Base-by-base conservation (phyloP, 30 jellyfish, hydroid and myxozoan species). In the Mastigias papua region DNA sequence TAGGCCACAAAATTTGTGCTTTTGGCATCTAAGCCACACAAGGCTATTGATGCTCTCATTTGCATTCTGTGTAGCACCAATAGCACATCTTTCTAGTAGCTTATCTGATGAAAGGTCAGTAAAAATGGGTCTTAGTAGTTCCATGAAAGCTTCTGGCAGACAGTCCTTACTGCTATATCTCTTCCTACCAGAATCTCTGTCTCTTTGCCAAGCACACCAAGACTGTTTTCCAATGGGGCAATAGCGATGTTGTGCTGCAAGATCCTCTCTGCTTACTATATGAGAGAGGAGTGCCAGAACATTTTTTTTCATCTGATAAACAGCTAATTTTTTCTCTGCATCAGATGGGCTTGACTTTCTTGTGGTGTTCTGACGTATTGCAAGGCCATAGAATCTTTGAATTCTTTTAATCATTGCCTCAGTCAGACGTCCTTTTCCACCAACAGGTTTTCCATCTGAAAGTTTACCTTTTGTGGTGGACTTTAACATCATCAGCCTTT, bases 21-120 rank as follows among this genome's bases (percentile, higher is more conserved):
- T 75, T 75, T 78, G 79, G 74, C 73, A 75, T 37, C 87, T 27
- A 1, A 5, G n/a, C 87, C 87, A 48, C 3, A 75, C 87, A 30
- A 75, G 28, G 23, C 74, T 46, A 27, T 75, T 75, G 37, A 75
- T 37, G 46, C 87, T 35, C 48, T 75, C 87, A 75, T 48, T 75
- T 42, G 87, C 48, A 46, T 48, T 75, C 26, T 75, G 87, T 6
- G 87, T 75, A 6, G 87, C 87, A 10, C 87, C 87, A 2, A 26
- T 2, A 42, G 57, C 46, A 75, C 87, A 75, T 75, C 87, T 75
- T 23, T 25, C 20, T 2, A 75, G 87, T 5, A 75, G 74, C 42
- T 27, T 6, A 75, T 25, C 54, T 27, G 35, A 1, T 28, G 49
- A 35, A 46, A 37, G 74, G 54, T 37, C 54, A 3, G 54, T 37